A percentile compares a stretch with the other conserved stretches of the same genome.
Conservation (phyloP, 1,140 invertebrate species). For the Saccostrea echinata region DNA sequence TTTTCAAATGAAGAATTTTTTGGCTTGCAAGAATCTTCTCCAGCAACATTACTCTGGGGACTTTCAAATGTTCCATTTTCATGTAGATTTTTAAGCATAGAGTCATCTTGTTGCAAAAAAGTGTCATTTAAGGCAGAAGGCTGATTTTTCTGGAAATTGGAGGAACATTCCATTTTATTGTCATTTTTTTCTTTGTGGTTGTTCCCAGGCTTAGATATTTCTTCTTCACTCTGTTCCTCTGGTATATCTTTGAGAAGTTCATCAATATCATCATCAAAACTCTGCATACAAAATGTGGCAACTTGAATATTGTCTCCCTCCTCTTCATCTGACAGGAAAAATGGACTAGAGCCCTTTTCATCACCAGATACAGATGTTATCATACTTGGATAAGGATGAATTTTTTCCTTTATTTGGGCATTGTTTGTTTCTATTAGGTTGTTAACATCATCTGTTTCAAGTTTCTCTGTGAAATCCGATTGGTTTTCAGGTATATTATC, state of each 20-base stretch:
- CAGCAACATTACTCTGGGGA: not conserved
- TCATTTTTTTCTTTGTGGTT: not conserved
- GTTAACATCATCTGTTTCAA: not conserved
- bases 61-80: not conserved
- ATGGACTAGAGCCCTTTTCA: not conserved
- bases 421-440: not conserved
- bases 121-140: not conserved
- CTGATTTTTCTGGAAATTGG: not conserved
- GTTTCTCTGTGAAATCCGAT: not conserved
- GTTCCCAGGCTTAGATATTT: not conserved
- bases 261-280: constrained; percentile 28
- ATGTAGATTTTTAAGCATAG: not conserved
- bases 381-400: not conserved
- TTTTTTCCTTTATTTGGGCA: not conserved
- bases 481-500: not conserved
- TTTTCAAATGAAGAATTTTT: not conserved
- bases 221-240: not conserved
- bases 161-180: not conserved
- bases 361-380: not conserved
- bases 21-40: not conserved
- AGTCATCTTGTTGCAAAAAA: not conserved
- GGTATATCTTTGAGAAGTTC: not conserved
- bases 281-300: constrained; percentile 15
- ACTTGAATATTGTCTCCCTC: not conserved
- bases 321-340: not conserved